phyloP scores from a whole-genome alignment of 1,140 invertebrate genomes.

The Lerema accius region DNA sequence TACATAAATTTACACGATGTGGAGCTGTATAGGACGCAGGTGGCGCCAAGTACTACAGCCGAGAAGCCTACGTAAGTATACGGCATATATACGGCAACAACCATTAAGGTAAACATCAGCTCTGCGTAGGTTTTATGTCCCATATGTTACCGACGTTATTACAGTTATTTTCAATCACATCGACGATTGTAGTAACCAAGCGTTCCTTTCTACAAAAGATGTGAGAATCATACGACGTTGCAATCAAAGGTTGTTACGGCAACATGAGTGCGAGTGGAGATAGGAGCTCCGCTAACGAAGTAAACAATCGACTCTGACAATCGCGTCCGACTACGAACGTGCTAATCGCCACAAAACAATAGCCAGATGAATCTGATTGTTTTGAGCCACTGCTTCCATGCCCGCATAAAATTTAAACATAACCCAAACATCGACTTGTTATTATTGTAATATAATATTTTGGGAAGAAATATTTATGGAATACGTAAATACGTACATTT shows the following conservation, averaged over 20 bases:
- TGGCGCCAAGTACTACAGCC: constrained; percentile 62
- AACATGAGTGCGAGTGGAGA: constrained; percentile 54
- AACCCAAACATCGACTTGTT: constrained; percentile 42
- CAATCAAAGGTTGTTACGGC: constrained; percentile 58
- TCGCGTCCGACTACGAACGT: constrained; percentile 55
- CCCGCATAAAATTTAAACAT: constrained; percentile 53
- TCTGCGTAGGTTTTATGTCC: constrained; percentile 25
- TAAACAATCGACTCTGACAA: constrained; percentile 73
- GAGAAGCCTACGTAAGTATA: constrained; percentile 51
- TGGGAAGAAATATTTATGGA: neutral
- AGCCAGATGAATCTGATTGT: constrained; percentile 69
- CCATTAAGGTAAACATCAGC: constrained; percentile 33
- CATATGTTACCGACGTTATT: constrained; percentile 31
- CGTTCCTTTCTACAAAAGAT: constrained; percentile 4
- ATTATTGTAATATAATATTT: neutral
- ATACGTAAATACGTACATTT: neutral
- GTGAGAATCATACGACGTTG: constrained; percentile 8
- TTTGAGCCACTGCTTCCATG: constrained; percentile 50
- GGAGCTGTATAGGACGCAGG: constrained; percentile 67
- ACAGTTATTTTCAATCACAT: constrained; percentile 33
- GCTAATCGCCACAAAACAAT: constrained; percentile 63
- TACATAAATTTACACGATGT: constrained; percentile 78
- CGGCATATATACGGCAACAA: constrained; percentile 47
- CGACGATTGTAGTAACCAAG: neutral
- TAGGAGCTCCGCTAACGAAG: constrained; percentile 71